Conservation (phyloP, 2,888 invertebrate species). For the Agrotis segetum region DNA sequence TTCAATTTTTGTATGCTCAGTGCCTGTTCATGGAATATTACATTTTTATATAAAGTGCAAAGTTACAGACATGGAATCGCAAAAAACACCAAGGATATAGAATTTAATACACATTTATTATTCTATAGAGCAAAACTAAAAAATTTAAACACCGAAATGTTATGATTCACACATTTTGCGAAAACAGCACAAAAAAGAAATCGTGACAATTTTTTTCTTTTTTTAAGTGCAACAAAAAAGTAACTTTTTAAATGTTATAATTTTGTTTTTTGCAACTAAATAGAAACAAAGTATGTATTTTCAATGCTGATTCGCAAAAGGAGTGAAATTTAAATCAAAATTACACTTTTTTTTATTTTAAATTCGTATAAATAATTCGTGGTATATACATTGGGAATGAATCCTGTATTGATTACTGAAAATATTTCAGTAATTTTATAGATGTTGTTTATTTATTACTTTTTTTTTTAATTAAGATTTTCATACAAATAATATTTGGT, state of each 20-base stretch:
- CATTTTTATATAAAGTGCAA: constrained; percentile 2
- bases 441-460: background rate
- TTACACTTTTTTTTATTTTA: constrained; percentile 54
- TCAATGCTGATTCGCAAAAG: constrained; percentile 32
- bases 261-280: constrained; percentile 6
- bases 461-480: background rate
- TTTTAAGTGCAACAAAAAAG: background rate
- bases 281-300: background rate
- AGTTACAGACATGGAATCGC: background rate
- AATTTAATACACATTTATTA: constrained; percentile 47
- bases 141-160: constrained; percentile 36
- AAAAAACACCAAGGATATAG: constrained; percentile 54
- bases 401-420: constrained; percentile 57
- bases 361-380: constrained; percentile 75
- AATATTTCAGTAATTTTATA: constrained; percentile 19
- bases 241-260: background rate
- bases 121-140: constrained; percentile 42
- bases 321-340: constrained; percentile 13
- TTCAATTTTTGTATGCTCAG: constrained; percentile 4
- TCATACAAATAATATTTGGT: constrained; percentile 3
- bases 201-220: constrained; percentile 18
- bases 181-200: constrained; percentile 31
- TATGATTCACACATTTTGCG: constrained; percentile 19
- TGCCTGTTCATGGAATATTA: background rate
- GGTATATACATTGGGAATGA: constrained; percentile 83